Evolutionary conservation across 2,888 invertebrate species (phyloP).

Genomic region (Agrilus cyanescens): DNA sequence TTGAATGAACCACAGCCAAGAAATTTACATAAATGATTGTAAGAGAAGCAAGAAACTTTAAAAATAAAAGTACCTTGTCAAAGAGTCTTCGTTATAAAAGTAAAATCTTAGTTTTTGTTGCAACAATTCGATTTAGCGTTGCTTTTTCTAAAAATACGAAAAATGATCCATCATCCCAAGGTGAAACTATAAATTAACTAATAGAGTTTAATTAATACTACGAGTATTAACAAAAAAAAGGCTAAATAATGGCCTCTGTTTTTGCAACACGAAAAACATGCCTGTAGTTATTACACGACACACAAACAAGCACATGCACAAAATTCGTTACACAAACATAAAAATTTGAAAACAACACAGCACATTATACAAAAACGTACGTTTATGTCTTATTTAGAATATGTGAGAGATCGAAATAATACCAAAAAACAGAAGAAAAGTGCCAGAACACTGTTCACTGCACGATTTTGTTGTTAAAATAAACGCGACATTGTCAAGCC

Average conservation of each 20-base stretch:
- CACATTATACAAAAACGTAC: conserved; percentile 3
- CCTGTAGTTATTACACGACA: neutral
- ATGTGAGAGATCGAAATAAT: too few relatives aligned
- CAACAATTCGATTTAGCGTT: too few relatives aligned
- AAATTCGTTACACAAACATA: conserved; percentile 3
- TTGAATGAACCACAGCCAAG: too few relatives aligned
- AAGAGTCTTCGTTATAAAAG: too few relatives aligned
- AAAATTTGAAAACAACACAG: conserved; percentile 4
- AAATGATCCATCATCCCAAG: too few relatives aligned
- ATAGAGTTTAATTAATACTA: too few relatives aligned
- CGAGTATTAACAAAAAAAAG: neutral
- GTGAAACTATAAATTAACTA: too few relatives aligned
- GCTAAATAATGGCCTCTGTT: neutral
- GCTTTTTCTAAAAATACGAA: too few relatives aligned
- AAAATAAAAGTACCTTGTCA: too few relatives aligned
- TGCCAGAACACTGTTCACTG: neutral
- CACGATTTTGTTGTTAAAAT: neutral
- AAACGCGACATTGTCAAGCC: neutral
- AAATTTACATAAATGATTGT: too few relatives aligned
- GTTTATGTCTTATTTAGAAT: neutral
- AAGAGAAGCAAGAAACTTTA: too few relatives aligned
- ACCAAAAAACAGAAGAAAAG: neutral
- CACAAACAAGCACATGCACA: neutral
- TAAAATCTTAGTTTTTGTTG: too few relatives aligned
- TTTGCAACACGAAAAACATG: neutral